Evolutionary conservation across 2,888 invertebrate species (phyloP).

Genomic region (Kuschelorhynchus macadamiae): DNA sequence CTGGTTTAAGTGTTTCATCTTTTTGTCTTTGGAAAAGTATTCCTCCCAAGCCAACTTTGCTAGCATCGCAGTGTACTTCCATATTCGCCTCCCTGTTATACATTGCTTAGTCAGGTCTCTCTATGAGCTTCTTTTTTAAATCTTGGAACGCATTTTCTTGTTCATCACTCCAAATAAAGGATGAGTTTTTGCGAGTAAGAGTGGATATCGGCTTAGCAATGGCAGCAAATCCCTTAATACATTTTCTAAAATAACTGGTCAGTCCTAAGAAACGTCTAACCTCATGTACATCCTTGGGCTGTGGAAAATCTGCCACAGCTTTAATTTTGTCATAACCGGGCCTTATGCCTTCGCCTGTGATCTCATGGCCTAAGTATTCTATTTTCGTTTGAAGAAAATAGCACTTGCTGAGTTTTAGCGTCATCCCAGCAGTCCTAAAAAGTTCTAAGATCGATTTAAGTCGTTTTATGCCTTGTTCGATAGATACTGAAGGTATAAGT

Average conservation of each 20-base stretch:
- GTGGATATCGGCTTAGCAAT: conserved; percentile 16
- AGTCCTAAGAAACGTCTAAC: conserved; percentile 6
- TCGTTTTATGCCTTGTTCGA: conserved; percentile 45
- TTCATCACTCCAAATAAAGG: neutral
- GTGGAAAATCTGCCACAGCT: conserved; percentile 43
- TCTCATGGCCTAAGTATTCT: conserved; percentile 21
- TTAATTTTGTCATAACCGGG: conserved; percentile 41
- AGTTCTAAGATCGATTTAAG: conserved; percentile 42
- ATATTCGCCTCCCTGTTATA: conserved; percentile 48
- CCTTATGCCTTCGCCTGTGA: conserved; percentile 35
- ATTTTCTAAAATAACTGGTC: conserved; percentile 40
- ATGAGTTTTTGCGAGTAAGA: conserved; percentile 16
- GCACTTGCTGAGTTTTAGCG: conserved; percentile 49
- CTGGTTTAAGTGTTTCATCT: conserved; percentile 15
- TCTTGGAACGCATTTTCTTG: neutral
- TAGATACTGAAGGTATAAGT: conserved; percentile 18
- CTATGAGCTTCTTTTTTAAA: neutral
- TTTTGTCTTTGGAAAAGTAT: conserved; percentile 38
- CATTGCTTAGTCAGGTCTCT: conserved; percentile 48
- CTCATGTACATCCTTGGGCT: conserved; percentile 2
- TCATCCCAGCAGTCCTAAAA: conserved; percentile 28
- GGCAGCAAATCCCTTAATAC: conserved; percentile 30
- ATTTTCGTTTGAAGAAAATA: conserved; percentile 41
- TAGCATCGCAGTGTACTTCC: conserved; percentile 52
- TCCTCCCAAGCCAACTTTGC: conserved; percentile 41